phyloP scores from a whole-genome alignment of 2,113 vertebrate species.

The Perognathus longimembris region DNA sequence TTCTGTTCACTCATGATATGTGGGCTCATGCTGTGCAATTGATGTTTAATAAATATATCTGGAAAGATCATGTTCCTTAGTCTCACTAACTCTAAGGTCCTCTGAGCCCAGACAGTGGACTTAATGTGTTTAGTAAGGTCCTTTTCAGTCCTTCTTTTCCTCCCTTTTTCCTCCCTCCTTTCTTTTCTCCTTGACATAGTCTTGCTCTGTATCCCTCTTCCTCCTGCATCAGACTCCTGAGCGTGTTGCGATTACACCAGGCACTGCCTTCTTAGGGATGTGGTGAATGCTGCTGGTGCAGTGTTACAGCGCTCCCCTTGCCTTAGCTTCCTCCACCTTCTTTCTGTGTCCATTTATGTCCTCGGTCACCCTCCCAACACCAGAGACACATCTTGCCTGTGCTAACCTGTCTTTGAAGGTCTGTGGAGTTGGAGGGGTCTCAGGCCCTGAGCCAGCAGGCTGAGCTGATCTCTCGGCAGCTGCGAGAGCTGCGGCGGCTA shows the following conservation, averaged over 20 bases:
- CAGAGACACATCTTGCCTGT: background rate
- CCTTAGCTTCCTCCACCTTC: background rate
- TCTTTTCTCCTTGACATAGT: too few relatives aligned
- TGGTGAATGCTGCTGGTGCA: background rate
- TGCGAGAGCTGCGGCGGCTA: conserved; percentile 74
- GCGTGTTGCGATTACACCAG: too few relatives aligned
- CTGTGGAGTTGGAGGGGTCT: conserved; percentile 51
- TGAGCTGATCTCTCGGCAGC: conserved; percentile 79
- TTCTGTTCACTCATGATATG: background rate
- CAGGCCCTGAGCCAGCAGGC: conserved; percentile 78
- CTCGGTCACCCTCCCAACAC: background rate
- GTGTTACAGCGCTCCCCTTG: background rate
- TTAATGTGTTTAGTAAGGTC: background rate
- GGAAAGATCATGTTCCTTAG: background rate
- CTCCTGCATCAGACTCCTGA: too few relatives aligned
- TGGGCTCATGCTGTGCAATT: background rate
- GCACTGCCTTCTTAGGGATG: background rate
- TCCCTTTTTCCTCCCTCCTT: too few relatives aligned
- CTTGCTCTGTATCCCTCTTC: too few relatives aligned
- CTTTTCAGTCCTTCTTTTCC: too few relatives aligned
- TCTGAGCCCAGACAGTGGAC: background rate
- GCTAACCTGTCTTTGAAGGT: conserved; percentile 68
- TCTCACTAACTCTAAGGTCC: background rate
- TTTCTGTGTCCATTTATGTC: background rate
- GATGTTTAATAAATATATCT: background rate